These are phyloP conservation scores for Rhynchotus rufescens DNA, from an alignment of 2,797 vertebrate species.

Conservation along the genomic window DNA sequence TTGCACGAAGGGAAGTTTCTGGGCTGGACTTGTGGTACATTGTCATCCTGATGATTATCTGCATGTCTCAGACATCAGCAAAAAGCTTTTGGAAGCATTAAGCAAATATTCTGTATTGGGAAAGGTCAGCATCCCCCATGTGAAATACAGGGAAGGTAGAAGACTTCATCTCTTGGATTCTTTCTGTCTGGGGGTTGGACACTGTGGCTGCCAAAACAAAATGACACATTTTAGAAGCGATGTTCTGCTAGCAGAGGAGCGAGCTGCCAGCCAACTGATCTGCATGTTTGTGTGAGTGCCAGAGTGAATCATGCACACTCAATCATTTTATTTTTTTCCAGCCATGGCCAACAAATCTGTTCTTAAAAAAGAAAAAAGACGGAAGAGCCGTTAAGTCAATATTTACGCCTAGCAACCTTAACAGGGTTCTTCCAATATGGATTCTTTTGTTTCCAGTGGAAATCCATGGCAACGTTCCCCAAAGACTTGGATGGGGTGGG, in stretches of 20 bases:
- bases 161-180: slow-evolving; percentile 12
- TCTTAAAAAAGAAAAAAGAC: slow-evolving; percentile 73
- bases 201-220: slow-evolving; percentile 43
- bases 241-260: slow-evolving; percentile 45
- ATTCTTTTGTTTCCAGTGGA: slow-evolving; percentile 47
- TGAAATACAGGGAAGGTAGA: slow-evolving; percentile 4
- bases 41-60: not conserved
- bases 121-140: not conserved
- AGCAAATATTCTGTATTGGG: not conserved
- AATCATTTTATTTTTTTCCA: slow-evolving; percentile 69
- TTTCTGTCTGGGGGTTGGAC: not conserved
- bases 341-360: slow-evolving; percentile 62
- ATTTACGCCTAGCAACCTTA: slow-evolving; percentile 72
- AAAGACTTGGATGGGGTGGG: not conserved
- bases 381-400: slow-evolving; percentile 71
- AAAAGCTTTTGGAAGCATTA: not conserved
- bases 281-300: slow-evolving; percentile 68
- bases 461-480: slow-evolving; percentile 65
- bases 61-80: not conserved
- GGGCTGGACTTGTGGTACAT: not conserved
- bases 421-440: slow-evolving; percentile 67
- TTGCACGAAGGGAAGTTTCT: not conserved
- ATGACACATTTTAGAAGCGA: slow-evolving; percentile 56
- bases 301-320: slow-evolving; percentile 70
- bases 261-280: slow-evolving; percentile 72